Evolutionary conservation across 2,888 invertebrate species (phyloP).

Genomic region (Sphinx pinastri): DNA sequence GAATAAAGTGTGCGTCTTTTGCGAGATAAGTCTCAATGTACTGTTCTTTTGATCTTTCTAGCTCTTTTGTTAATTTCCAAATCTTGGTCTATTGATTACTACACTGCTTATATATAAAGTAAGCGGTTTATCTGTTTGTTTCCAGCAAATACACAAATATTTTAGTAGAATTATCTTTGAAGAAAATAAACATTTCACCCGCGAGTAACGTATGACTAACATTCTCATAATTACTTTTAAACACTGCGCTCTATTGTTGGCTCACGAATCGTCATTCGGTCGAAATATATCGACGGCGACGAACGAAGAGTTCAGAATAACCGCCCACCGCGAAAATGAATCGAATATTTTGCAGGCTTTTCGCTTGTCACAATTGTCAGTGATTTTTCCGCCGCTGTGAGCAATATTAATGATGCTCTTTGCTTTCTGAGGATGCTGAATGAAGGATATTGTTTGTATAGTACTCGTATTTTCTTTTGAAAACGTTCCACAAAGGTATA

Average conservation of each 20-base stretch:
- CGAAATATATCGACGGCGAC: slow-evolving; percentile 7
- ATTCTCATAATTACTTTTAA: slow-evolving; percentile 1
- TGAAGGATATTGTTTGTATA: not conserved
- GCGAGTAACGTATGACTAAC: not conserved
- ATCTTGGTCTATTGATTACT: no score
- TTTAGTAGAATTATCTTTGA: no score
- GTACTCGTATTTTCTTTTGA: no score
- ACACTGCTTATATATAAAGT: no score
- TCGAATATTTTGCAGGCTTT: slow-evolving; percentile 22
- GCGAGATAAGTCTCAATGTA: no score
- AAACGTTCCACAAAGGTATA: no score
- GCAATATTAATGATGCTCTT: slow-evolving; percentile 24
- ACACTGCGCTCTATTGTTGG: slow-evolving; percentile 12
- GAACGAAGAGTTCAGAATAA: slow-evolving; percentile 24
- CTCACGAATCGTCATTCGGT: slow-evolving; percentile 15
- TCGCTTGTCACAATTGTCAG: slow-evolving; percentile 24
- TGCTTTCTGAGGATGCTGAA: not conserved
- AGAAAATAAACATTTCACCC: not conserved
- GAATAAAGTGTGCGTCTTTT: no score
- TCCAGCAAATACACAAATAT: no score
- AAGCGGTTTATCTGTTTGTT: no score
- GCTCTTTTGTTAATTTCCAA: not conserved
- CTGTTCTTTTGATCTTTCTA: not conserved
- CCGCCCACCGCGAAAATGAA: not conserved
- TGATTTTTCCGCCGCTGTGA: slow-evolving; percentile 3